phyloP scores from a whole-genome alignment of 2,888 invertebrate species.

The Eilema depressum region DNA sequence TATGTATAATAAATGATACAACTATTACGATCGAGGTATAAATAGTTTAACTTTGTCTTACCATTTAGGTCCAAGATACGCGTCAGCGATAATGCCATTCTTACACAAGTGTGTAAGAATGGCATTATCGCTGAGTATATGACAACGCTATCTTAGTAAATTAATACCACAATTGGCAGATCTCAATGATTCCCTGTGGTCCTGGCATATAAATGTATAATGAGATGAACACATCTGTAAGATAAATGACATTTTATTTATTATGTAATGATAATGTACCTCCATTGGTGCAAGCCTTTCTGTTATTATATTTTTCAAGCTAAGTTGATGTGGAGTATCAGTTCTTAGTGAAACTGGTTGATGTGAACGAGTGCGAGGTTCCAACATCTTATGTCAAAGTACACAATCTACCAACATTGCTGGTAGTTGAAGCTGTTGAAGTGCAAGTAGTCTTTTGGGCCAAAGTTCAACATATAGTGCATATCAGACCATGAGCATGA shows the following conservation, averaged over 20 bases:
- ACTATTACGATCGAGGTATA: no score
- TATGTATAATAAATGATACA: no score
- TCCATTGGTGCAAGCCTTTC: constrained; percentile 22
- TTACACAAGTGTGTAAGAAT: no score
- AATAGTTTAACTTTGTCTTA: no score
- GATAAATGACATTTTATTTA: neutral
- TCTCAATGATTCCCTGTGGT: no score
- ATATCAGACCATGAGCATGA: neutral
- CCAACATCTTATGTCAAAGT: constrained; percentile 12
- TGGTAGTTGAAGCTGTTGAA: neutral
- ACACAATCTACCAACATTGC: constrained; percentile 3
- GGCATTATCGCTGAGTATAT: no score
- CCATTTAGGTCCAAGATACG: no score
- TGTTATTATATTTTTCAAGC: constrained; percentile 17
- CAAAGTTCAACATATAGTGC: constrained; percentile 1
- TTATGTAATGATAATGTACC: constrained; percentile 7
- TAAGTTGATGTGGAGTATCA: constrained; percentile 19
- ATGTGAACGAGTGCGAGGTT: constrained; percentile 19
- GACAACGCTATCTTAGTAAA: no score
- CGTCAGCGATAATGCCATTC: no score
- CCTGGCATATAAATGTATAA: no score
- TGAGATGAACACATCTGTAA: neutral
- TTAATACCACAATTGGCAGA: no score
- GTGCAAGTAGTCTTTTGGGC: neutral
- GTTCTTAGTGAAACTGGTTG: constrained; percentile 19